These are phyloP conservation scores for Heteromyza rotundicornis DNA, from an alignment of 2,888 invertebrate genomes.

Conservation along the genomic window DNA sequence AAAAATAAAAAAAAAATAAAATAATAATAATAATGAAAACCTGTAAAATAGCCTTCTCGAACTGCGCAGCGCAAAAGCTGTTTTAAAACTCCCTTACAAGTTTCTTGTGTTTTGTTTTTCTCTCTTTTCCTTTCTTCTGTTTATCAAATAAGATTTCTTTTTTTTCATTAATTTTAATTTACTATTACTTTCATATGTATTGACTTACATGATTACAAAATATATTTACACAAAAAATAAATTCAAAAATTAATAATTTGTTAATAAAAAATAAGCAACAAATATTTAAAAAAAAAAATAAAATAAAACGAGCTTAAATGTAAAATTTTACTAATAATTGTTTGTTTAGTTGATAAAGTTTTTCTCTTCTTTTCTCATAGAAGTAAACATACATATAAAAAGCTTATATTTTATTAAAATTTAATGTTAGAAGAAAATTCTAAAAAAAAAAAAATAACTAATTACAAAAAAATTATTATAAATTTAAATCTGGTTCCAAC, in stretches of 20 bases:
- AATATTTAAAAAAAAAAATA: not conserved
- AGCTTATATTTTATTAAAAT: no score
- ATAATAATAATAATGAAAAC: conserved; percentile 44
- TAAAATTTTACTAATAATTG: conserved; percentile 13
- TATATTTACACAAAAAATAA: conserved; percentile 3
- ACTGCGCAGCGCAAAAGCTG: conserved; percentile 35
- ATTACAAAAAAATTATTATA: no score
- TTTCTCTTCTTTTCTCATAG: conserved; percentile 9
- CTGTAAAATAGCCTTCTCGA: conserved; percentile 54
- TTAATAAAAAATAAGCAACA: not conserved
- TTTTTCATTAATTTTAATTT: not conserved
- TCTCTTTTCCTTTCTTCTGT: not conserved
- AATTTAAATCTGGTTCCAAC: no score
- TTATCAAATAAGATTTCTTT: not conserved
- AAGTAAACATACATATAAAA: not conserved
- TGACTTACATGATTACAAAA: not conserved
- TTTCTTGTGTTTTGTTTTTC: not conserved
- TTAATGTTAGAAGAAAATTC: no score
- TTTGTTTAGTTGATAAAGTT: no score
- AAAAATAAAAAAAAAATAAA: conserved; percentile 33
- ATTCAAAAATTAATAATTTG: not conserved
- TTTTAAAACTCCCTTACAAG: conserved; percentile 16
- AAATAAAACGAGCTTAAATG: not conserved
- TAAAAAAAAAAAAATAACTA: no score
- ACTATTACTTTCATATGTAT: not conserved